Base-by-base conservation (phyloP, 2,113 vertebrate species). In the Halcyon malimbica region DNA sequence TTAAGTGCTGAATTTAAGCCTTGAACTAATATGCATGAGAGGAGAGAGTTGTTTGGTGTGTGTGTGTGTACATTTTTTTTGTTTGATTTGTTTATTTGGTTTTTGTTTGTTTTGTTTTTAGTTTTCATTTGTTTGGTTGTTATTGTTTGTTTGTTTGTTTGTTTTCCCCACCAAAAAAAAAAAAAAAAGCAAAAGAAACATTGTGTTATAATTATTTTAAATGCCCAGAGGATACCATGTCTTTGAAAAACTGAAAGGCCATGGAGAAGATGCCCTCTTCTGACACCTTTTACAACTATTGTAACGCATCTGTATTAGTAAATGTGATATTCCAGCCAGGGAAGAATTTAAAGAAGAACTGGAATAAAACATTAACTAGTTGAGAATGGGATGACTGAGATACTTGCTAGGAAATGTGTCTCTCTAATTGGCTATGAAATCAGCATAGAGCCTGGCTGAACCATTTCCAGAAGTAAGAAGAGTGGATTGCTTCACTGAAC, bases 91-190 rank as follows among this genome's bases (percentile, higher is more conserved):
- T 11, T 48, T 11, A 20, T 23, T 23, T 48, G 42, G 5, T 21
- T 48, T 48, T 48, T 23, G 9, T 21, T 48, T 48, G 10, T 48
- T 11, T 48, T 6, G 20, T 11, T 23, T 19, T 35, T 35, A 35
- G 35, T 35, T 13, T 42, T 42, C 6, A 3, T 15, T 42, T 42
- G 15, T 13, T 50, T 50, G 7, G 4, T 2, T 70, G 35, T 9
- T 4, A 0, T 2, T 57, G 35, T n/a, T 50, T 50, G 4, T 0
- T 3, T 74, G 44, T 9, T 5, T 0, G 1, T 62, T 31, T 33
- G 69, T n/a, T 18, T 6, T 5, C 5, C 18, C 17, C 21, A 35
- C 9, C 15, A 77, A 68, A 42, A 37, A 51, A 76, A 24, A 17
- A 77, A 68, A 42, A 37, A 51, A 76, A 24, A 10, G 46, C 8